Evolutionary conservation across 2,888 invertebrate species (phyloP).

Genomic region (Caenorhabditis drosophilae): DNA sequence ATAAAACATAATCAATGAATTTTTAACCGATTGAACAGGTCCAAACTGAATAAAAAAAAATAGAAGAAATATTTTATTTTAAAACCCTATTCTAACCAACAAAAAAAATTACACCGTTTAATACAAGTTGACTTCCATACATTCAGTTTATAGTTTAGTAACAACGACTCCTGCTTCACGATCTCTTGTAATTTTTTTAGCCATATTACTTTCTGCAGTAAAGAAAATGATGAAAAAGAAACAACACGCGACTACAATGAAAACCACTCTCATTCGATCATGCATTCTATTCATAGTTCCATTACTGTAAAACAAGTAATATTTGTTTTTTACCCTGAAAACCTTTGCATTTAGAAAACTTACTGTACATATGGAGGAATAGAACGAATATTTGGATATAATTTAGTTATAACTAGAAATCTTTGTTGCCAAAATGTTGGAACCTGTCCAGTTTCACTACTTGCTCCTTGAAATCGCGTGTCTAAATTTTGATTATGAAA

Average conservation of each 20-base stretch:
- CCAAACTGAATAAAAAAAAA: conserved; percentile 1
- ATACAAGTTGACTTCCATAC: neutral
- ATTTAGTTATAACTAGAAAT: conserved; percentile 55
- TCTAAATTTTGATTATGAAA: conserved; percentile 37
- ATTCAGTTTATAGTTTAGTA: conserved; percentile 34
- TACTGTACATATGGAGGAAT: conserved; percentile 61
- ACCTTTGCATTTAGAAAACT: conserved; percentile 31
- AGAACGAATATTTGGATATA: conserved; percentile 46
- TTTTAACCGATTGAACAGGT: conserved; percentile 41
- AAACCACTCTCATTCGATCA: conserved; percentile 59
- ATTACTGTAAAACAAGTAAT: conserved; percentile 21
- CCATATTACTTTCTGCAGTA: conserved; percentile 42
- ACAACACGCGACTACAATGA: conserved; percentile 50
- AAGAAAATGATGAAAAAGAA: conserved; percentile 52
- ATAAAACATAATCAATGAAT: neutral
- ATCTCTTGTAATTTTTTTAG: conserved; percentile 45
- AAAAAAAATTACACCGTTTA: conserved; percentile 3
- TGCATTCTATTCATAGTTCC: conserved; percentile 64
- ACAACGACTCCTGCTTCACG: conserved; percentile 52
- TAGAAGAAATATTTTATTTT: neutral
- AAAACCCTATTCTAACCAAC: neutral
- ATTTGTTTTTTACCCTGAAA: neutral
- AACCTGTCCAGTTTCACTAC: conserved; percentile 38
- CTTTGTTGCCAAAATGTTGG: conserved; percentile 56
- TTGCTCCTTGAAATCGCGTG: conserved; percentile 37